Percentiles rank a stretch among this genome's conserved stretches.
phyloP scores from a whole-genome alignment of 30 jellyfish, hydroid and myxozoan genomes.

The Turritopsis rubra region DNA sequence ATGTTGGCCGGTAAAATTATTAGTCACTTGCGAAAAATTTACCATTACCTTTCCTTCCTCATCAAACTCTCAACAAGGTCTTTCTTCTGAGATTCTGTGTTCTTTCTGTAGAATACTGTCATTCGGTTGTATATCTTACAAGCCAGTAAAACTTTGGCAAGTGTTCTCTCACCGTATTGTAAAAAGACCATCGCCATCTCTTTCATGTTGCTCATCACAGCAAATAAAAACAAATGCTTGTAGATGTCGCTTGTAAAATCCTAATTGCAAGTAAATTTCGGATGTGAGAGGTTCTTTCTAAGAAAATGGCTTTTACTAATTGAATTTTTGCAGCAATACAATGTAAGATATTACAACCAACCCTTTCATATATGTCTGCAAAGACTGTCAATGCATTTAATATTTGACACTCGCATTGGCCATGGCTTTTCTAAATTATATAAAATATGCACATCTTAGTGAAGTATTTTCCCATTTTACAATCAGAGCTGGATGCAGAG shows the following conservation, averaged over 20 bases:
- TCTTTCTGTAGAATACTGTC: background rate
- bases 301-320: background rate
- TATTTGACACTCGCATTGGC: background rate
- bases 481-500: too few relatives aligned
- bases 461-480: too few relatives aligned
- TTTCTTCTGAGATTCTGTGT: slow-evolving; percentile 10
- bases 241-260: background rate
- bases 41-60: background rate
- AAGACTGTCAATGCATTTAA: background rate
- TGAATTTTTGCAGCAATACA: background rate
- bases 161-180: background rate
- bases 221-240: slow-evolving; percentile 8
- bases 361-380: slow-evolving; percentile 2
- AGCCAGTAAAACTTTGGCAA: slow-evolving; percentile 1
- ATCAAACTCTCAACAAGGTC: background rate
- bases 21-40: too few relatives aligned
- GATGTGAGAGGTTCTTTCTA: background rate
- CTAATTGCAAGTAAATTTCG: background rate
- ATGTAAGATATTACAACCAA: background rate
- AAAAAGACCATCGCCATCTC: slow-evolving; percentile 12
- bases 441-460: too few relatives aligned
- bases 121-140: background rate
- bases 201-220: slow-evolving; percentile 8
- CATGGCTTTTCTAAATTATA: background rate
- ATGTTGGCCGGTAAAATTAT: too few relatives aligned